Percentiles rank a stretch among this genome's conserved stretches.
These are phyloP conservation scores for Brachionus calyciflorus DNA, from an alignment of 1,140 invertebrate genomes.

Conservation along the genomic window DNA sequence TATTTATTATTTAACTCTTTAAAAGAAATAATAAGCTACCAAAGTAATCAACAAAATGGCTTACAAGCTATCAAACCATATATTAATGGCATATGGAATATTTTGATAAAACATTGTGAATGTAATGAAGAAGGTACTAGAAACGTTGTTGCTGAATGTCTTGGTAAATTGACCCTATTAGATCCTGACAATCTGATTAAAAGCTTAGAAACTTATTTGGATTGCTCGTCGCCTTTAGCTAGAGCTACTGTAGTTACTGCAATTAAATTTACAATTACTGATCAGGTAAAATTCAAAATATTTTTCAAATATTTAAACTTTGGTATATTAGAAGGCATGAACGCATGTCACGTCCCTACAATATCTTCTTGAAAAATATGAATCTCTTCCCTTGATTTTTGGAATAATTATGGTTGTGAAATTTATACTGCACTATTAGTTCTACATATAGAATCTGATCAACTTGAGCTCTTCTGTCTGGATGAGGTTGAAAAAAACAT, in stretches of 20 bases:
- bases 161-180: conserved; percentile 92
- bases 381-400: too few species aligned
- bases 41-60: conserved; percentile 30
- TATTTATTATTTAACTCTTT: conserved; percentile 92
- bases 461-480: too few species aligned
- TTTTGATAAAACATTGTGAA: conserved; percentile 85
- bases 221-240: conserved; percentile 71
- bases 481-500: too few species aligned
- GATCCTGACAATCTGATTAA: conserved; percentile 70
- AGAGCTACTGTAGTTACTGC: conserved; percentile 95
- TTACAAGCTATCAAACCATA: conserved; percentile 42
- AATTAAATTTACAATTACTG: conserved; percentile 95
- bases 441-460: too few species aligned
- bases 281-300: conserved; percentile 63
- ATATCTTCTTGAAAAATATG: too few species aligned
- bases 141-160: conserved; percentile 95
- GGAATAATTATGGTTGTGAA: too few species aligned
- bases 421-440: too few species aligned
- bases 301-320: too few species aligned
- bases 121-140: conserved; percentile 91
- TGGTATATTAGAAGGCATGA: too few species aligned
- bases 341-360: too few species aligned
- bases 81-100: conserved; percentile 51
- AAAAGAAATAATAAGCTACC: conserved; percentile 74
- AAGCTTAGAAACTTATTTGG: conserved; percentile 56